Evolutionary conservation across 2,888 invertebrate genomes (phyloP), one percentile per base, ranked within the genome.

Genomic region (Timema cristinae): DNA sequence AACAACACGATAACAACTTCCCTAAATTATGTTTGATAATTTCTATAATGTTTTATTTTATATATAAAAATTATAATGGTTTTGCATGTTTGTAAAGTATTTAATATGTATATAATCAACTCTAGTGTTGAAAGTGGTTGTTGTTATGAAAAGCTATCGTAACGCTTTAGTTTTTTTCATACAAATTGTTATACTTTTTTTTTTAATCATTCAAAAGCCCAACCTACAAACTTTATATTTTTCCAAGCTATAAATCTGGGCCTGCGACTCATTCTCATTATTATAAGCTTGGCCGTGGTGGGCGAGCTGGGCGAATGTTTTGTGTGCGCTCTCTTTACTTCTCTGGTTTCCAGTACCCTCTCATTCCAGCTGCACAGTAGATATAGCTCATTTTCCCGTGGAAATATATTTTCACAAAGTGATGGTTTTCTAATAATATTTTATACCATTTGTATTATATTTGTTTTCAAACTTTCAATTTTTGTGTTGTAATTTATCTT

Each of bases 121-220:
- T 66, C 49, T 15, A 63, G 61, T 63, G 63, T 69, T 61, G 11
- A 69, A 67, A 61, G 69, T 69, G 61, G 49, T 63, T 70, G 52
- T 70, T 70, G 70, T 70, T 51, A 50, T 56, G 70, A 63, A 70
- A 69, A 50, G 70, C 59, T 69, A 69, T 56, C 51, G 51, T 50
- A 69, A 56, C 56, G 63, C 63, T 63, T 63, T 5, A 63, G 48
- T 63, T 63, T 54, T 63, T 32, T 32, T 32, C 4, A 32, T 32
- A 13, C 32, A 47, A 63, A 63, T 15, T 63, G 63, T 63, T 63
- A 48, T 13, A 32, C 11, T 63, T 9, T 63, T 63, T 8, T 16
- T 54, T 54, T 54, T 54, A n/a, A n/a, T 63, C 48, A 47, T 63
- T 63, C 11, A 63, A 8, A 32, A 32, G 32, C 32, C 32, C 32